These are phyloP conservation scores for Galaxias olidus DNA, from an alignment of 2,797 vertebrate genomes.

Conservation along the genomic window DNA sequence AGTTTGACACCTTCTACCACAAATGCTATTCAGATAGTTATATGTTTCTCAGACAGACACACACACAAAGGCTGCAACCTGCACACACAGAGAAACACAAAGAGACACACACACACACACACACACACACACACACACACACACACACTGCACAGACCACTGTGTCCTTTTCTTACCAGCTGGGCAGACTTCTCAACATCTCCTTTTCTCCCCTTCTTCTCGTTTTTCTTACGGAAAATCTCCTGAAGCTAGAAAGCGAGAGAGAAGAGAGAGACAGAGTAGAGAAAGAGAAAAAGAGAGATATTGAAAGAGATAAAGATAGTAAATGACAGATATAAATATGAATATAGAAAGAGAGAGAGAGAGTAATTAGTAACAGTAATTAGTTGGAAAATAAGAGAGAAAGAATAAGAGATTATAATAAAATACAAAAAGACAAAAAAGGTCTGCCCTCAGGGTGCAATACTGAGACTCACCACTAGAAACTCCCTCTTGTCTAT, in stretches of 20 bases:
- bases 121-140: background rate
- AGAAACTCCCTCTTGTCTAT: slow-evolving; percentile 98
- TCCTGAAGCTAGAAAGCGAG: slow-evolving; percentile 85
- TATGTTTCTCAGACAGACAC: too few species aligned
- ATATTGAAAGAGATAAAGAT: background rate
- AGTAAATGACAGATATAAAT: background rate
- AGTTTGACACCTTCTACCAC: too few species aligned
- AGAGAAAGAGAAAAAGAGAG: background rate
- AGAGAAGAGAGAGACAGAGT: slow-evolving; percentile 1
- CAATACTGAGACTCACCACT: slow-evolving; percentile 84
- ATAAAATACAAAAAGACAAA: background rate
- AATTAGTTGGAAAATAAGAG: background rate
- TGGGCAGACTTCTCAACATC: slow-evolving; percentile 92
- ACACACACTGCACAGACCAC: background rate
- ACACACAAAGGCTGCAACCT: background rate
- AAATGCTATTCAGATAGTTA: too few species aligned
- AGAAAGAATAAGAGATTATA: too few species aligned
- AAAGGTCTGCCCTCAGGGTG: background rate
- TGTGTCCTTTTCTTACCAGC: slow-evolving; percentile 81
- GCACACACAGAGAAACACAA: background rate
- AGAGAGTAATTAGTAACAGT: background rate
- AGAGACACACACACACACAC: slow-evolving; percentile 3
- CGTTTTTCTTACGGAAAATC: slow-evolving; percentile 98
- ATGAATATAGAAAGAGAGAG: background rate
- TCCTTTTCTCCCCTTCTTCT: slow-evolving; percentile 90